A percentile compares a stretch with the other conserved stretches of the same genome.
These are phyloP conservation scores for Hydrochoerus hydrochaeris DNA, from an alignment of 2,113 vertebrate genomes.

Conservation along the genomic window DNA sequence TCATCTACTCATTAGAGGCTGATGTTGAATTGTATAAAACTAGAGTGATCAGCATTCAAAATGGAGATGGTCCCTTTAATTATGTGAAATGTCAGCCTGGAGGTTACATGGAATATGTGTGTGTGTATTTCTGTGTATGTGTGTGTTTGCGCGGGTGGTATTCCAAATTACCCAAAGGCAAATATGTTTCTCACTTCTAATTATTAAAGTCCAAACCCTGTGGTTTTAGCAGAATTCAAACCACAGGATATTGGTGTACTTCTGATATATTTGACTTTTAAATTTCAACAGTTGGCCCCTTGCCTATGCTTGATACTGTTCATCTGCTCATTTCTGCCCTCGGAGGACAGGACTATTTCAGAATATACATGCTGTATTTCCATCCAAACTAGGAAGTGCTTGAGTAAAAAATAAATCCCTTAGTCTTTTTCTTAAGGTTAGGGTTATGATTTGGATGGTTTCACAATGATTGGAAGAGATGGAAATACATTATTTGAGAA, in stretches of 20 bases:
- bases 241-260: conserved; percentile 63
- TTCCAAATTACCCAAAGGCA: conserved; percentile 70
- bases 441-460: conserved; percentile 39
- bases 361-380: conserved; percentile 69
- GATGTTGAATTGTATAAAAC: background rate
- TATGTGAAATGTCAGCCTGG: background rate
- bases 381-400: conserved; percentile 46
- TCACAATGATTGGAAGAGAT: conserved; percentile 35
- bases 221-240: conserved; percentile 76
- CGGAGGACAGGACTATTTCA: conserved; percentile 43
- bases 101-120: background rate
- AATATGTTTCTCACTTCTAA: conserved; percentile 58
- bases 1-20: background rate
- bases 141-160: background rate
- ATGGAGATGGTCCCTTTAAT: conserved; percentile 61
- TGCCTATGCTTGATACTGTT: conserved; percentile 22
- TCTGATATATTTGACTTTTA: conserved; percentile 78
- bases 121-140: too few relatives aligned
- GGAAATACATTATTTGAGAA: conserved; percentile 5
- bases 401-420: conserved; percentile 61
- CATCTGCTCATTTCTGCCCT: conserved; percentile 67
- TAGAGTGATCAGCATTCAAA: background rate
- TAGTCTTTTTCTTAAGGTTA: background rate
- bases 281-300: conserved; percentile 59
- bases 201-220: conserved; percentile 69